These are phyloP conservation scores for Peucedramus taeniatus DNA, from an alignment of 2,113 vertebrate genomes.

Conservation along the genomic window DNA sequence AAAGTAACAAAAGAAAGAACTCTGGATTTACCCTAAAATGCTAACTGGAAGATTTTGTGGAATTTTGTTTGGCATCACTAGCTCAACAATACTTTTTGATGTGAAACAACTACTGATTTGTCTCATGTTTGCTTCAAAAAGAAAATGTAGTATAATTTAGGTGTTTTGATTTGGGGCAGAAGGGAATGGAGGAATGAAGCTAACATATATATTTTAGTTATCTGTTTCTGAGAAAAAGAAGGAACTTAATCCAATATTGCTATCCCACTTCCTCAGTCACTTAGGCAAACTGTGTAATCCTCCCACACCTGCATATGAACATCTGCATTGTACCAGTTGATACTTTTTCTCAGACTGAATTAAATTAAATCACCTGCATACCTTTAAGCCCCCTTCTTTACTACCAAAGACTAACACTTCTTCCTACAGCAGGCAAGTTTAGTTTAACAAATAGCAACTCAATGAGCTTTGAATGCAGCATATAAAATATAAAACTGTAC, in stretches of 20 bases:
- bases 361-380: constrained; percentile 28
- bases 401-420: neutral
- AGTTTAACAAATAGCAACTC: neutral
- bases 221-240: neutral
- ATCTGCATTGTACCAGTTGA: neutral
- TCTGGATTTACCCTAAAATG: neutral
- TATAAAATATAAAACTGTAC: neutral
- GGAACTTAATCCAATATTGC: neutral
- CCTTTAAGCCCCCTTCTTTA: neutral
- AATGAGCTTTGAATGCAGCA: neutral
- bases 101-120: neutral
- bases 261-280: neutral
- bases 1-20: neutral
- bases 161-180: neutral
- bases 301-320: neutral
- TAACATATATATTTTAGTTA: neutral
- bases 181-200: neutral
- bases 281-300: neutral
- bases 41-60: neutral
- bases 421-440: neutral
- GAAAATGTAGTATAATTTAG: neutral
- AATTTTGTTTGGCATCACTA: neutral
- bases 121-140: neutral
- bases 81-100: neutral
- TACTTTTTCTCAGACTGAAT: constrained; percentile 1